Conservation (phyloP, 2,797 vertebrate genomes). For the Acestrorhynchus altus region DNA sequence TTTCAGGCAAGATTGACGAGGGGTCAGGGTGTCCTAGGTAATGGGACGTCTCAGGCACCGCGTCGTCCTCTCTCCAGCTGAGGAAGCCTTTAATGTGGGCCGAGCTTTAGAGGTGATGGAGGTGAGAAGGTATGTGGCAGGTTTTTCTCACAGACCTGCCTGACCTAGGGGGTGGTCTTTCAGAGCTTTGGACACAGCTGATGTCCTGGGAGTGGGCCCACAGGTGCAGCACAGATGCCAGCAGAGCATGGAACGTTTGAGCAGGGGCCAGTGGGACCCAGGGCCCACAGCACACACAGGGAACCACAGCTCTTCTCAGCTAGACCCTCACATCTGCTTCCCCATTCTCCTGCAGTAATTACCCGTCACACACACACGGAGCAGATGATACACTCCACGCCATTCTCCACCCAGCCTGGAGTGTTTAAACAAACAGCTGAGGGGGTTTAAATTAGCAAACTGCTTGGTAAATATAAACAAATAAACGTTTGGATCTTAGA, state of each 20-base stretch:
- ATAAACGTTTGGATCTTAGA: neutral
- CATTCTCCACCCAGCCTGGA: slow-evolving; percentile 41
- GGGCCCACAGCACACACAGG: slow-evolving; percentile 43
- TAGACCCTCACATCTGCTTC: slow-evolving; percentile 81
- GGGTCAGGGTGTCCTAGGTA: slow-evolving; percentile 71
- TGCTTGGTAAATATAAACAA: slow-evolving; percentile 14
- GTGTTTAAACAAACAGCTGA: slow-evolving; percentile 45
- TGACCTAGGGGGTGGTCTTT: slow-evolving; percentile 68
- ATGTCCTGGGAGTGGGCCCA: slow-evolving; percentile 64
- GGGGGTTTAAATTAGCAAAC: slow-evolving; percentile 32
- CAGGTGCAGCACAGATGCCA: slow-evolving; percentile 83
- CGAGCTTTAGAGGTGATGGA: slow-evolving; percentile 62
- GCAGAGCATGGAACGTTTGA: slow-evolving; percentile 67
- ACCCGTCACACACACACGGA: slow-evolving; percentile 74
- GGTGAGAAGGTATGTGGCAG: slow-evolving; percentile 80
- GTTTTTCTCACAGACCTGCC: slow-evolving; percentile 78
- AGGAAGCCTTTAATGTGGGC: slow-evolving; percentile 74
- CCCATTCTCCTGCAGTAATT: slow-evolving; percentile 78
- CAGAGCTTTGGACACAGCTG: slow-evolving; percentile 53
- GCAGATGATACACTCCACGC: slow-evolving; percentile 71
- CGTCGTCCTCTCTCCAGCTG: slow-evolving; percentile 65
- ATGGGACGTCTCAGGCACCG: slow-evolving; percentile 69
- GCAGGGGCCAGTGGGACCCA: slow-evolving; percentile 69
- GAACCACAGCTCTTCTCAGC: slow-evolving; percentile 66
- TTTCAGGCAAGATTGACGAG: slow-evolving; percentile 68